A percentile compares a stretch with the other conserved stretches of the same genome.
These are phyloP conservation scores for Agrilus mali DNA, from an alignment of 2,888 invertebrate genomes.

Conservation along the genomic window DNA sequence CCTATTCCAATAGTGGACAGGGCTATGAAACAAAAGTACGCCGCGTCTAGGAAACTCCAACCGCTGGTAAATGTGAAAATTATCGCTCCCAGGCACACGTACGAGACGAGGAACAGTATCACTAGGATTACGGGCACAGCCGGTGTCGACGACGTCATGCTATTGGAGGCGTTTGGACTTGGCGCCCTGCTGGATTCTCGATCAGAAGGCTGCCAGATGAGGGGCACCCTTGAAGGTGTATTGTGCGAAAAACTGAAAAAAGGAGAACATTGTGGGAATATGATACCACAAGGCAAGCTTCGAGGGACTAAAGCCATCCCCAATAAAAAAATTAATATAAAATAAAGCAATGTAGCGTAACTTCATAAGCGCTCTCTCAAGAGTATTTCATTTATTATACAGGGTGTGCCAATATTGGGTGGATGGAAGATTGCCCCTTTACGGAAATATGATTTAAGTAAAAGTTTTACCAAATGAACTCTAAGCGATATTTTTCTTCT, in stretches of 20 bases:
- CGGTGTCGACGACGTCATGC: constrained; percentile 33
- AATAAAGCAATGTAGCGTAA: too few relatives aligned
- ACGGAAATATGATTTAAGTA: too few relatives aligned
- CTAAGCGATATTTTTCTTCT: too few relatives aligned
- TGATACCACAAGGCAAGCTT: too few relatives aligned
- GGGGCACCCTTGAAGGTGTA: constrained; percentile 60
- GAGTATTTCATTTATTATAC: too few relatives aligned
- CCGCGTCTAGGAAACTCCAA: constrained; percentile 69
- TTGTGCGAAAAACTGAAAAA: constrained; percentile 42
- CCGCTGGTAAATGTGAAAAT: constrained; percentile 70
- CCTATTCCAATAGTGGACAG: constrained; percentile 74
- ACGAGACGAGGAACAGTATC: constrained; percentile 54
- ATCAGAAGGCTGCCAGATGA: constrained; percentile 48
- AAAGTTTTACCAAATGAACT: too few relatives aligned
- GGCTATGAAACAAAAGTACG: constrained; percentile 77
- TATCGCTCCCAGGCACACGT: constrained; percentile 64
- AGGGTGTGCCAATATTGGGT: too few relatives aligned
- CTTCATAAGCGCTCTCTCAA: too few relatives aligned
- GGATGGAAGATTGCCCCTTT: too few relatives aligned
- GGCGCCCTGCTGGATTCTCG: constrained; percentile 14
- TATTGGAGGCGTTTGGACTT: constrained; percentile 21
- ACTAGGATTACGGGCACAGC: constrained; percentile 52
- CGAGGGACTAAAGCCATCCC: too few relatives aligned
- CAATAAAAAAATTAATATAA: too few relatives aligned
- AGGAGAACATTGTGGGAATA: not conserved